Conservation (phyloP, 2,797 vertebrate genomes). For the Crossoptilon crossoptilon region DNA sequence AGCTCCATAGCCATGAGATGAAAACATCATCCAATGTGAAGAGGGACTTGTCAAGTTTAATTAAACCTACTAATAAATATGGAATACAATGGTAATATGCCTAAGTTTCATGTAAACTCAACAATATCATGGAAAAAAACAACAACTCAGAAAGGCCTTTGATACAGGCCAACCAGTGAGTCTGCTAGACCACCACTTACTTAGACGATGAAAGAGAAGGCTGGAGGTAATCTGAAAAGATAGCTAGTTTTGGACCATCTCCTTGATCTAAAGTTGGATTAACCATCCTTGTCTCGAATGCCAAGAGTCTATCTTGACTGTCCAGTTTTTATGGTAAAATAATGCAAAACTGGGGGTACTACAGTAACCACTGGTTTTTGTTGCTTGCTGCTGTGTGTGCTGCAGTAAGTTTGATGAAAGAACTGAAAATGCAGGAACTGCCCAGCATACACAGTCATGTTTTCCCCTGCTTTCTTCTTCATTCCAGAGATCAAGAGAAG, state of each 20-base stretch:
- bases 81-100: not conserved
- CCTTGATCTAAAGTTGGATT: not conserved
- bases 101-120: not conserved
- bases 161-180: not conserved
- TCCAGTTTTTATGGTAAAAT: not conserved
- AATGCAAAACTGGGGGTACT: not conserved
- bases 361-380: not conserved
- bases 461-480: conserved; percentile 13
- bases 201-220: not conserved
- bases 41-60: not conserved
- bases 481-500: not conserved
- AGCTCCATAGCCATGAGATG: not conserved
- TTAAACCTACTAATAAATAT: not conserved
- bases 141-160: not conserved
- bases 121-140: not conserved
- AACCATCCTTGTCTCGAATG: not conserved
- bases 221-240: not conserved
- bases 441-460: not conserved
- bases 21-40: not conserved
- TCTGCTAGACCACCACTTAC: fast-evolving
- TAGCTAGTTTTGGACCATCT: not conserved
- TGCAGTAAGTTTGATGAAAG: not conserved
- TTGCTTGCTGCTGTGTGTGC: not conserved
- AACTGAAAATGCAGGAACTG: not conserved
- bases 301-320: not conserved